Base-by-base conservation (phyloP, 2,797 vertebrate species). In the Erethizon dorsatum region DNA sequence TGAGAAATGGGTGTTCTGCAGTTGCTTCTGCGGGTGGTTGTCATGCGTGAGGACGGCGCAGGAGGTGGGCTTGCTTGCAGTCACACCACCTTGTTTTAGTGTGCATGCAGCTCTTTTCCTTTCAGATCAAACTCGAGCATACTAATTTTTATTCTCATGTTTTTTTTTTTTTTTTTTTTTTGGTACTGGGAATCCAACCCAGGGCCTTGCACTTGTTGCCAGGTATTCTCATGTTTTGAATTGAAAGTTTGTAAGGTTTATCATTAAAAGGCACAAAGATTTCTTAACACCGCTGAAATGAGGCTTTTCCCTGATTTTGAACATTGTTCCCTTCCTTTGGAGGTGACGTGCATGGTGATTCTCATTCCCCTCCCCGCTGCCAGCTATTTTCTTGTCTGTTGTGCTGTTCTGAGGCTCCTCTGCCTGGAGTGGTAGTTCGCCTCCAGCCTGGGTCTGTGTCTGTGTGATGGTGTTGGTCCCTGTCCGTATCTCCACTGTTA, bases 71-170 rank as follows among this genome's bases (percentile, higher is more conserved):
- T 24, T 52, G 12, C 54, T 6, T 57, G 13, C 0, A 0, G 14
- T 54, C 85, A 82, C 91, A 56, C 5, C 11, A 78, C 22, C 22
- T 57, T 26, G 33, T 41, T 73, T 91, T 12, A 11, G 6, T 75
- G 77, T 52, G 33, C 17, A 59, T 73, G 22, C 45, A n/a, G 3
- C 33, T 75, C 33, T 50, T 93, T 45, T 37, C 61, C 5, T 83
- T 94, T 85, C 71, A 56, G 2, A 93, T 91, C 86, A 85, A 67
- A n/a, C 56, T 88, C 59, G 24, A 90, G 92, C 85, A 88, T 22
- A 11, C 18, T 12, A 33, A 82, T 33, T 20, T 37, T 80, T 59
- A 6, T 90, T 77, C 31, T 84, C 22, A 54, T 80, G 37, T 33
- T 82, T n/a, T 47, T 41, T 41, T 41, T 41, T 41, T 41, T 41